phyloP scores from a whole-genome alignment of 2,113 vertebrate genomes.

The Psettodes erumei region DNA sequence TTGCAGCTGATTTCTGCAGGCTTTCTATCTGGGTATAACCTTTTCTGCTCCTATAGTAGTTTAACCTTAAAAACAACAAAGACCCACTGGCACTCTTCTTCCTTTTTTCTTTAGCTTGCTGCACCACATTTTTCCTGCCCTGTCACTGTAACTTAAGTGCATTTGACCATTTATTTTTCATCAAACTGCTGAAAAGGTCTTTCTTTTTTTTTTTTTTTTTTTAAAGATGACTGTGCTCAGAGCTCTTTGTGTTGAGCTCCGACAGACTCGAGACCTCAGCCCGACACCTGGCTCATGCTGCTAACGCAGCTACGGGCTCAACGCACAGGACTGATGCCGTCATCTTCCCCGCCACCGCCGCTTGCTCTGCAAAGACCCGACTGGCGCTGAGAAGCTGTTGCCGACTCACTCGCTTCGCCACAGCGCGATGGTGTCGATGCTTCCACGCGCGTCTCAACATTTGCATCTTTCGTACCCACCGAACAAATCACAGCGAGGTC shows the following conservation, averaged over 20 bases:
- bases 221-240: constrained; percentile 10
- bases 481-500: background rate
- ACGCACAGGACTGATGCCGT: constrained; percentile 4
- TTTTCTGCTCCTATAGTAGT: constrained; percentile 28
- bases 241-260: constrained; percentile 51
- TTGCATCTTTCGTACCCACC: background rate
- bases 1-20: constrained; percentile 1
- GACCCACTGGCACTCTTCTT: background rate
- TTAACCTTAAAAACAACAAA: constrained; percentile 11
- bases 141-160: constrained; percentile 42
- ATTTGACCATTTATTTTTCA: constrained; percentile 67
- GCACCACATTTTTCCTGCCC: constrained; percentile 25
- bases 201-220: no score
- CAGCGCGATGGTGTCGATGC: no score
- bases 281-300: constrained; percentile 33
- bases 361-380: constrained; percentile 14
- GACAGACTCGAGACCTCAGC: constrained; percentile 26
- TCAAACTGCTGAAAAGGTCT: constrained; percentile 62
- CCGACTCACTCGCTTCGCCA: background rate
- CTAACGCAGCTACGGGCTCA: constrained; percentile 9
- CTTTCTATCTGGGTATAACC: background rate
- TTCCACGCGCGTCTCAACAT: background rate
- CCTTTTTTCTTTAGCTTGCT: constrained; percentile 22
- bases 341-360: constrained; percentile 1
- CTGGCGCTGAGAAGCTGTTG: constrained; percentile 10